Percentiles rank a stretch among this genome's conserved stretches.
Evolutionary conservation across 2,888 invertebrate genomes (phyloP).

Genomic region (Andrena marginata): DNA sequence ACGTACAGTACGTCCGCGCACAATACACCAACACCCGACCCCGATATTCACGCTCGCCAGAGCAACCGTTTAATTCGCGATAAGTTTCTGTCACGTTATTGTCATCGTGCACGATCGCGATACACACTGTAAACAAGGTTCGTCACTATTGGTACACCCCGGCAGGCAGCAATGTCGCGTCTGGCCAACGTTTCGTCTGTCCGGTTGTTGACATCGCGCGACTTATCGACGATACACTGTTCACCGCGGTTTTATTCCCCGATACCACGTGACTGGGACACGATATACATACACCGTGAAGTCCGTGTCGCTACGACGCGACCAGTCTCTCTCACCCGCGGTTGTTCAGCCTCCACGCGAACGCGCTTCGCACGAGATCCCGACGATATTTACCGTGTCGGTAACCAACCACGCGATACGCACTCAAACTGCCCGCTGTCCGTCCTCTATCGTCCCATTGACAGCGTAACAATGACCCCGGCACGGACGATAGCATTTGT

Average conservation of each 20-base stretch:
- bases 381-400: constrained; percentile 26
- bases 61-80: not conserved
- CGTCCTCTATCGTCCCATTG: constrained; percentile 8
- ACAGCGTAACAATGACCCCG: constrained; percentile 8
- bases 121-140: constrained; percentile 29
- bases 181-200: constrained; percentile 26
- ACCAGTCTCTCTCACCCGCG: constrained; percentile 37
- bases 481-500: constrained; percentile 9
- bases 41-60: not conserved
- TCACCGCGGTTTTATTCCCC: constrained; percentile 43
- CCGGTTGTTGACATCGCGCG: constrained; percentile 53
- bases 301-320: constrained; percentile 54
- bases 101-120: not conserved
- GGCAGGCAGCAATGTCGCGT: constrained; percentile 31
- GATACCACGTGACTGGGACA: constrained; percentile 55
- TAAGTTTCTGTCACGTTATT: too few species aligned
- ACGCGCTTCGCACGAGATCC: constrained; percentile 29
- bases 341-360: constrained; percentile 49
- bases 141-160: constrained; percentile 22
- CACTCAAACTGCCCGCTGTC: not conserved
- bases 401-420: constrained; percentile 3
- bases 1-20: not conserved
- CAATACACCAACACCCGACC: not conserved
- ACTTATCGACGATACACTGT: constrained; percentile 31
- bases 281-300: constrained; percentile 45